These are phyloP conservation scores for Cassiopea andromeda DNA, from an alignment of 30 jellyfish, hydroid and myxozoan species.

Conservation along the genomic window DNA sequence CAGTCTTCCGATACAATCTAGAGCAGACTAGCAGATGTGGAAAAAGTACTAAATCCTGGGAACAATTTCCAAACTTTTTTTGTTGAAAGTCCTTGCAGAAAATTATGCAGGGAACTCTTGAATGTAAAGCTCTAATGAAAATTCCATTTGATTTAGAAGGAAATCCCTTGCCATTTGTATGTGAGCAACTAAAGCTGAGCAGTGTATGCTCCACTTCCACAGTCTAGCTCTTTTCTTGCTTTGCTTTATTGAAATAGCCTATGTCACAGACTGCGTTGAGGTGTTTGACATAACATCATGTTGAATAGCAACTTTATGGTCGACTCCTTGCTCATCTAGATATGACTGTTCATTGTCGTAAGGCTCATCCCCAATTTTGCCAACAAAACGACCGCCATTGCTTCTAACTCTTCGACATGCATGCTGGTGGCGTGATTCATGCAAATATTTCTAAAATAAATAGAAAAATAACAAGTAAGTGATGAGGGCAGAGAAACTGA, in stretches of 20 bases:
- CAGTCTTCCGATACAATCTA: neutral
- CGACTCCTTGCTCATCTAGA: constrained; percentile 14
- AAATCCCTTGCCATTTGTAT: too few relatives aligned
- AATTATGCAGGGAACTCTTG: too few relatives aligned
- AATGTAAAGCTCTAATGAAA: too few relatives aligned
- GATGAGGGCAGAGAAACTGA: neutral
- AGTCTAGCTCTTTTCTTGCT: neutral
- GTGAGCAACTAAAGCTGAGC: too few relatives aligned
- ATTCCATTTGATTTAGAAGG: too few relatives aligned
- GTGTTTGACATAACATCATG: neutral
- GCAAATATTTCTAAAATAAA: constrained; percentile 85
- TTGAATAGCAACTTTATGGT: neutral
- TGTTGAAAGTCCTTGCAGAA: too few relatives aligned
- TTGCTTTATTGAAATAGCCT: neutral
- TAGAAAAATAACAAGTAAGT: neutral
- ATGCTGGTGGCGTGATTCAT: constrained; percentile 97
- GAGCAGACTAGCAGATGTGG: too few relatives aligned
- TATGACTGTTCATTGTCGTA: constrained; percentile 62
- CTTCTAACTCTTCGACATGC: constrained; percentile 97
- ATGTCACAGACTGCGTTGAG: neutral
- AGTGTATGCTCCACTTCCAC: too few relatives aligned
- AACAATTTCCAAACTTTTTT: too few relatives aligned
- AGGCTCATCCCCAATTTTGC: constrained; percentile 68
- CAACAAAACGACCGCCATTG: constrained; percentile 96
- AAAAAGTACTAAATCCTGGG: too few relatives aligned